Evolutionary conservation across 2,797 vertebrate genomes (phyloP).

Genomic region (Siniperca undulata): DNA sequence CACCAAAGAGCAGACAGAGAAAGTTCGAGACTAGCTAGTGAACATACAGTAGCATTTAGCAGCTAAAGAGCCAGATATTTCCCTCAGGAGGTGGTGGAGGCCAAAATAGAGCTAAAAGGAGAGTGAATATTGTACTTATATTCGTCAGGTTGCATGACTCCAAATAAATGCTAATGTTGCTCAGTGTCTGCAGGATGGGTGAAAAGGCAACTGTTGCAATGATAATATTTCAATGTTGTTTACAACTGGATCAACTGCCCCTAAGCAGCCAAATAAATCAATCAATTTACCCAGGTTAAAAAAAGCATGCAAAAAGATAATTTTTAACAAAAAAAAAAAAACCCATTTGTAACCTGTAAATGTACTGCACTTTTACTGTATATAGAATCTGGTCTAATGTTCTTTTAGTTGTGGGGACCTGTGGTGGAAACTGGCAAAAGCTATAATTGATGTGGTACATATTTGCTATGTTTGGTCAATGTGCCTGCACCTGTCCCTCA

Average conservation of each 20-base stretch:
- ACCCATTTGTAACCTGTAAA: background rate
- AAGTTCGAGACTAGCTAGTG: background rate
- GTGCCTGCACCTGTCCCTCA: background rate
- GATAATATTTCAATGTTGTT: background rate
- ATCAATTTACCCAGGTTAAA: background rate
- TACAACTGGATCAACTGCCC: background rate
- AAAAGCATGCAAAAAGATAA: background rate
- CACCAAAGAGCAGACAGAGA: slow-evolving; percentile 1
- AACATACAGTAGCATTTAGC: no score
- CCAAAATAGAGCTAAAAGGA: background rate
- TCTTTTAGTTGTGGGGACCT: background rate
- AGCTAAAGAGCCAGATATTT: no score
- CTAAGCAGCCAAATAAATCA: background rate
- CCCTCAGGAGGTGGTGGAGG: no score
- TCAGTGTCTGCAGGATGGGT: background rate
- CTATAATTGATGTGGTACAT: background rate
- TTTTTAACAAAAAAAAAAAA: background rate
- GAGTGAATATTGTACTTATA: background rate
- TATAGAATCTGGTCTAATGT: background rate
- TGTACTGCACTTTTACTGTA: background rate
- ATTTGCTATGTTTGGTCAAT: background rate
- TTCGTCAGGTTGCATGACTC: no score
- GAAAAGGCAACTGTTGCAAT: no score
- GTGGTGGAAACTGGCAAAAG: background rate
- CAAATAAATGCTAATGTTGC: background rate